Base-by-base conservation (phyloP, 2,113 vertebrate genomes). In the Chascanopsetta lugubris region DNA sequence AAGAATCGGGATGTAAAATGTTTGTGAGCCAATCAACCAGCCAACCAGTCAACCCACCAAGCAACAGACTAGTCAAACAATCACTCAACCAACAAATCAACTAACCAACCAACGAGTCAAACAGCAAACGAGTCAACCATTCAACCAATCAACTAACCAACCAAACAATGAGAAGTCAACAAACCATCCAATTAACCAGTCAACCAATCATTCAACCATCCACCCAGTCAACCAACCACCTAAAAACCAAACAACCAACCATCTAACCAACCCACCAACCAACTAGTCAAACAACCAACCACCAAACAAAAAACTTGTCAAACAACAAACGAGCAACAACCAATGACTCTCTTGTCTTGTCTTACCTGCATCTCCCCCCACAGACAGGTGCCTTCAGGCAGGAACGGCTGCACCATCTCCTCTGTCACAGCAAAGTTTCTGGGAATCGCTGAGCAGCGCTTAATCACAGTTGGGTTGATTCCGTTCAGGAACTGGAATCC, bases 401-500 rank as follows among this genome's bases (percentile, higher is more conserved):
- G 87, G 85, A 93, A 87, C 75, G 90, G 58, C 72, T 78, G 73
- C 60, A 98, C 94, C 96, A 96, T 96, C 53, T 92, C 87, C 0
- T 86, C 93, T 43, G 93, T 96, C 65, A 97, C 94, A 0, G 94
- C 92, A n/a, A 98, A 88, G 60, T 97, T 97, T 58, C 75, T 27
- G 0, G 95, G 96, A 65, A 96, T 80, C 68, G 91, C 65, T 1
- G 72, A 89, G 75, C 96, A 97, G 30, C 87, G 86, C 61, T 48
- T 80, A 63, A 98, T 95, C 81, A 94, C 43, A 43, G 92, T 94
- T 0, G 97, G 95, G 82, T 97, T 97, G 79, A 89, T 88, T 13
- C 87, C 95, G 2, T 96, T 97, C 58, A 98, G 87, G 70, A 96
- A 95, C 91, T 97, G 96, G 82, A 82, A 95, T 21, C 95, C 96